These are phyloP conservation scores for Eudasyphora cyanicolor DNA, from an alignment of 2,888 invertebrate species.

Conservation along the genomic window DNA sequence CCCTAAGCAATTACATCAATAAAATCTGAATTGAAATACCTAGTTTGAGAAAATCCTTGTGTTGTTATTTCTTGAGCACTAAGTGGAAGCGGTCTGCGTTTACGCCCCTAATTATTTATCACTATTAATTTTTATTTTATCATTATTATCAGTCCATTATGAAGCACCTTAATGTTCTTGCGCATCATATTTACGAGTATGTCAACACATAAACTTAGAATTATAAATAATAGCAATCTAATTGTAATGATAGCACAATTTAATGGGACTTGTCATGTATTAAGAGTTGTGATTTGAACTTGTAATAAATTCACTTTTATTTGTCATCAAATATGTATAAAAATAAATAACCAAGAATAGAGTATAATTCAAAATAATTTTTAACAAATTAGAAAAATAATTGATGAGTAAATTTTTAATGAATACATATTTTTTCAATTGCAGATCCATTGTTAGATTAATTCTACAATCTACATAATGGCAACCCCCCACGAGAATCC, in stretches of 20 bases:
- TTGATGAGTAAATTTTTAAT: neutral
- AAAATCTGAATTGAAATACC: no score
- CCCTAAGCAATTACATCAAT: no score
- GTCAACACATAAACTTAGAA: no score
- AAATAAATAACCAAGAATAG: no score
- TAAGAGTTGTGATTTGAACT: neutral
- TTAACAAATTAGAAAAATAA: neutral
- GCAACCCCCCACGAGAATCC: constrained; percentile 73
- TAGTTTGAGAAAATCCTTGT: no score
- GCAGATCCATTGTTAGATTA: neutral
- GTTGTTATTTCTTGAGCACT: no score
- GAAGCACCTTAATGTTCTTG: no score
- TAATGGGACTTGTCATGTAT: neutral
- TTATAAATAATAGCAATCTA: neutral
- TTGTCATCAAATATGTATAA: neutral
- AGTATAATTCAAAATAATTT: neutral
- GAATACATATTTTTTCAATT: neutral
- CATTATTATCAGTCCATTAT: no score
- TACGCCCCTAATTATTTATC: no score
- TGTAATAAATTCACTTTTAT: neutral
- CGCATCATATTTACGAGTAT: no score
- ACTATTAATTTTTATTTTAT: no score
- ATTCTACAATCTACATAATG: constrained; percentile 57
- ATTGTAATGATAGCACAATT: neutral
- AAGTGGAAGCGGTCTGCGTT: no score